Conservation (phyloP, 2,888 invertebrate genomes). For the Diplolepis rosae region DNA sequence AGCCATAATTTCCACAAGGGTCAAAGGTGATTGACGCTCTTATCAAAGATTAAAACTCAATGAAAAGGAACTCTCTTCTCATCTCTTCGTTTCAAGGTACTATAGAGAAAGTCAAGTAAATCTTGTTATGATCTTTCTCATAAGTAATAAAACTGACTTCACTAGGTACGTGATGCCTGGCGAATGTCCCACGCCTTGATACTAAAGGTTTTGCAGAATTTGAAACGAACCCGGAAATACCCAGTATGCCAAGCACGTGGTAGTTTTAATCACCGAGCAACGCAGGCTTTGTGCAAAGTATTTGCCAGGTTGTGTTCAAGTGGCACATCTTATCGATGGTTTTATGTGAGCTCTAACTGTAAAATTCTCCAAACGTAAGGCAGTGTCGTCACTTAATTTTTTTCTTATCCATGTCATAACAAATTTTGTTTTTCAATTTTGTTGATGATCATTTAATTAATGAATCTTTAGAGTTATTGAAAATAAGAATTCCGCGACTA, state of each 20-base stretch:
- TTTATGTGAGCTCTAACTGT: slow-evolving; percentile 19
- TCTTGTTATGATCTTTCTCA: slow-evolving; percentile 11
- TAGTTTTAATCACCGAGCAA: slow-evolving; percentile 14
- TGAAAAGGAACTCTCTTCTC: neutral
- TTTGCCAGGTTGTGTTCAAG: neutral
- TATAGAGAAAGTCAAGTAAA: slow-evolving; percentile 13
- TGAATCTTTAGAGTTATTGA: no score
- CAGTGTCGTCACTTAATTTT: slow-evolving; percentile 4
- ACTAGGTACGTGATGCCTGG: slow-evolving; percentile 3
- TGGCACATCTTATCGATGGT: slow-evolving; percentile 8
- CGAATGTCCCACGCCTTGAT: slow-evolving; percentile 15
- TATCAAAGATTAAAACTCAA: neutral
- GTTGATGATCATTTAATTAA: no score
- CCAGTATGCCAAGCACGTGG: slow-evolving; percentile 4
- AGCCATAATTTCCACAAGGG: neutral
- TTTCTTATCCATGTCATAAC: neutral
- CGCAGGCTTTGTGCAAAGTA: neutral
- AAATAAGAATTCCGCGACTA: neutral
- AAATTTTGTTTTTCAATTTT: no score
- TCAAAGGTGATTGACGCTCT: slow-evolving; percentile 1
- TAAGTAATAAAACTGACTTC: neutral
- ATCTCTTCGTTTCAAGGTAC: neutral
- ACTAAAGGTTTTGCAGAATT: slow-evolving; percentile 11
- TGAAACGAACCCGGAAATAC: slow-evolving; percentile 24
- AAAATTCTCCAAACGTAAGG: neutral